Base-by-base conservation (phyloP, 2,888 invertebrate genomes). In the Tipula vernalis region DNA sequence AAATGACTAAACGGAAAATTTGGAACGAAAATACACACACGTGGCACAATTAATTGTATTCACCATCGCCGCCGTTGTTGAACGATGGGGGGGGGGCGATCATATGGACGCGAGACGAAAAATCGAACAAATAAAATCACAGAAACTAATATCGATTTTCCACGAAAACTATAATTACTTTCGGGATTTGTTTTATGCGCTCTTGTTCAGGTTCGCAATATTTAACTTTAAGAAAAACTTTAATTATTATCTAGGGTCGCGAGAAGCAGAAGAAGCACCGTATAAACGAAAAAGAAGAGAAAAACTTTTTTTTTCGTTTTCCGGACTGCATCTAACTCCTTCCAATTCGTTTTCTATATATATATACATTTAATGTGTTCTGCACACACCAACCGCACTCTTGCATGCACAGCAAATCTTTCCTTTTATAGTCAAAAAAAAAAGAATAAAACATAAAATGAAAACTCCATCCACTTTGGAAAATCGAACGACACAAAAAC, bases 401-500 rank as follows among this genome's bases (percentile, higher is more conserved):
- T 28, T 71, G 71, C 28, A 71, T 71, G 18, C 8, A 71, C 71
- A 71, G 71, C 18, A 18, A 71, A 71, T 71, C 71, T 71, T 71
- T 71, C 71, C 71, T 71, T 71, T 71, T 71, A 71, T 71, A 71
- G 71, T 71, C 71, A 71, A 71, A 71, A 71, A 71, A 71, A 10
- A 71, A 51, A 51, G 0, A 51, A 47, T 47, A 47, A 47, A 47
- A n/a, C n/a, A n/a, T n/a, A n/a, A 47, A 10, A 47, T 10, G 12
- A 47, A 57, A 28, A 71, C 71, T 71, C 28, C 71, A 71, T 71
- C 71, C 71, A 71, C 71, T 71, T 28, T 71, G 71, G 71, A 71
- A 71, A 71, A 71, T 71, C 71, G 71, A 71, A 71, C 71, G 71
- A 71, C 71, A 71, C 71, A 71, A 71, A 71, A 71, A 71, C 71